Conservation (phyloP, 1,140 invertebrate species). For the Zaprionus ghesquierei region DNA sequence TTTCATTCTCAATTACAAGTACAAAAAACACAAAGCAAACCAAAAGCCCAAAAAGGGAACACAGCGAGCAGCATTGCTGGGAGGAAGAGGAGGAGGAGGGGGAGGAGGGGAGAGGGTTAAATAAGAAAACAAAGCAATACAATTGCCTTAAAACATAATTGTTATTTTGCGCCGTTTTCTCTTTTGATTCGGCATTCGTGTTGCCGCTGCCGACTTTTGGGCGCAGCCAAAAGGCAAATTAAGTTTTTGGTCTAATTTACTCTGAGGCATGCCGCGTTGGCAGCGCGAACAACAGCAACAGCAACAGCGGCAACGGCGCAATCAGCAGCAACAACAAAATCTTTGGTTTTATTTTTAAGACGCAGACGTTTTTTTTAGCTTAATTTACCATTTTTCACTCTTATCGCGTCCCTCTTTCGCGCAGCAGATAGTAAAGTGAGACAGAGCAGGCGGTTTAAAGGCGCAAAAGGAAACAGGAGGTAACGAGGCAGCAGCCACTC, state of each 20-base stretch:
- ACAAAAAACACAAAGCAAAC: slow-evolving; percentile 43
- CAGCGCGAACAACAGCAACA: slow-evolving; percentile 16
- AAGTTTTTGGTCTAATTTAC: slow-evolving; percentile 81
- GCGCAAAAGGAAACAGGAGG: slow-evolving; percentile 1
- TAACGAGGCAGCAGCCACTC: background rate
- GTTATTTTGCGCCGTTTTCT: slow-evolving; percentile 74
- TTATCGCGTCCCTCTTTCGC: slow-evolving; percentile 59
- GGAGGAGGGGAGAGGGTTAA: background rate
- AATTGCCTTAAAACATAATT: slow-evolving; percentile 81
- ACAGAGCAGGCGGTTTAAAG: slow-evolving; percentile 7
- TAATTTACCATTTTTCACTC: slow-evolving; percentile 81
- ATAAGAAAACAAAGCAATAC: slow-evolving; percentile 66
- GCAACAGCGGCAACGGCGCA: slow-evolving; percentile 18
- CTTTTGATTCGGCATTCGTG: slow-evolving; percentile 62
- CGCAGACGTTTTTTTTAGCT: slow-evolving; percentile 61
- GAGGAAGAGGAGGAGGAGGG: background rate
- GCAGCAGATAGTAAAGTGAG: slow-evolving; percentile 4
- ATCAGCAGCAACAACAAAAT: slow-evolving; percentile 27
- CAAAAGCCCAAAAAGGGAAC: slow-evolving; percentile 32
- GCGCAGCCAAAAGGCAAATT: slow-evolving; percentile 73
- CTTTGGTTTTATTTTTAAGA: slow-evolving; percentile 59
- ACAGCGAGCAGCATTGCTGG: background rate
- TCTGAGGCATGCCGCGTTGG: slow-evolving; percentile 60
- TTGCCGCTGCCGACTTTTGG: slow-evolving; percentile 52
- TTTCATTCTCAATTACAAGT: slow-evolving; percentile 80